Evolutionary conservation across 1,140 invertebrate genomes (phyloP).

Genomic region (Vollenhovia emeryi): DNA sequence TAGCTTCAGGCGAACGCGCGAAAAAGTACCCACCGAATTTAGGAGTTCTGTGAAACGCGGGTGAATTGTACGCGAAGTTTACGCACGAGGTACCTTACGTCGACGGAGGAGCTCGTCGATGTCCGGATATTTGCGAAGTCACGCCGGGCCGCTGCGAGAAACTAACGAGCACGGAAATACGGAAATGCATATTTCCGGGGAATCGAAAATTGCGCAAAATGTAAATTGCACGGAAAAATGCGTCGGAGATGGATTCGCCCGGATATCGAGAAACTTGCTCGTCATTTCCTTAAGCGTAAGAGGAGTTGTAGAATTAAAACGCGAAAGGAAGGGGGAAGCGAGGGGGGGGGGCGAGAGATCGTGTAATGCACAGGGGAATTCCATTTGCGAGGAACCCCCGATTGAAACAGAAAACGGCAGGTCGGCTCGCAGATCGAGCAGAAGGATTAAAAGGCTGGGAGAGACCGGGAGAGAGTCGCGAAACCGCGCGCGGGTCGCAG

Average conservation of each 20-base stretch:
- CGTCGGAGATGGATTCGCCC: background rate
- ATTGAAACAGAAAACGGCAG: background rate
- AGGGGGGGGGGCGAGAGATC: too few species aligned
- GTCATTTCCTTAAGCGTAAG: background rate
- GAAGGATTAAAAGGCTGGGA: background rate
- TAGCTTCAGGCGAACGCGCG: too few species aligned
- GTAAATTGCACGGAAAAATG: slow-evolving; percentile 18
- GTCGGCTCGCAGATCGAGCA: background rate
- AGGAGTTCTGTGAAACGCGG: background rate
- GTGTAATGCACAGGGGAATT: background rate
- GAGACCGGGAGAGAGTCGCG: background rate
- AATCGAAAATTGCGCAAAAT: slow-evolving; percentile 33
- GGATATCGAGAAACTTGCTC: background rate
- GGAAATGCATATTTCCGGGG: slow-evolving; percentile 23
- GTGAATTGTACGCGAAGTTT: slow-evolving; percentile 15
- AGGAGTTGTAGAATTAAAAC: background rate
- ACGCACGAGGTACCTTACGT: slow-evolving; percentile 17
- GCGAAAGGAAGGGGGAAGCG: background rate
- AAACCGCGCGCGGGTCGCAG: background rate
- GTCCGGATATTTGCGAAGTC: slow-evolving; percentile 38
- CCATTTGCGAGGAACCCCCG: background rate
- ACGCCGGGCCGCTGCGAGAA: background rate
- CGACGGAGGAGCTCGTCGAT: slow-evolving; percentile 13
- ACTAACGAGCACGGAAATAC: slow-evolving; percentile 41
- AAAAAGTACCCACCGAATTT: slow-evolving; percentile 2